Evolutionary conservation across 2,888 invertebrate genomes (phyloP).

Genomic region (Iselma pallidipennis): DNA sequence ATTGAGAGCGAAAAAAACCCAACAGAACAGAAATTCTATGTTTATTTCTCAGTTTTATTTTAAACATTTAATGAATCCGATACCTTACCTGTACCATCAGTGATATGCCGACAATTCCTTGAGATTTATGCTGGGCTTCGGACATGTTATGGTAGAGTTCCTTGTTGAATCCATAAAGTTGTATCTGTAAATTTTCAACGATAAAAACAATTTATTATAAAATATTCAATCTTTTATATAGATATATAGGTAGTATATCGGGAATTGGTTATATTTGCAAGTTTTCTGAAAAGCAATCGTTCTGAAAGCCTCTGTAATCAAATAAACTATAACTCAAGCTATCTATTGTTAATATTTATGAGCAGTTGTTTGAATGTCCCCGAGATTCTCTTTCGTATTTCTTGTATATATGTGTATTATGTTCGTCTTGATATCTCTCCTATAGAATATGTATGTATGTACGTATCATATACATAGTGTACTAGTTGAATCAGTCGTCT

Average conservation of each 20-base stretch:
- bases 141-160: slow-evolving; percentile 97
- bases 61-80: not conserved
- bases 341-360: slow-evolving; percentile 37
- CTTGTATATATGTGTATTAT: not conserved
- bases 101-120: slow-evolving; percentile 93
- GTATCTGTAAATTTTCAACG: slow-evolving; percentile 69
- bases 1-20: too few species aligned
- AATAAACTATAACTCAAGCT: slow-evolving; percentile 17
- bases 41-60: too few species aligned
- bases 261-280: slow-evolving; percentile 12
- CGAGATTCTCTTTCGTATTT: slow-evolving; percentile 20
- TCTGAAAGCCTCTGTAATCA: slow-evolving; percentile 24
- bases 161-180: slow-evolving; percentile 95
- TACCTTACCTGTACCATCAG: slow-evolving; percentile 91
- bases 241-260: not conserved
- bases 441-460: not conserved
- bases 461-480: not conserved
- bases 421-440: not conserved
- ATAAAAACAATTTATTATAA: slow-evolving; percentile 35
- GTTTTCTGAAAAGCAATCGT: not conserved
- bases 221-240: slow-evolving; percentile 15
- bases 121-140: slow-evolving; percentile 94
- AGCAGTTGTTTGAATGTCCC: slow-evolving; percentile 35
- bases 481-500: too few species aligned
- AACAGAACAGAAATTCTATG: too few species aligned